Evolutionary conservation across 2,888 invertebrate genomes (phyloP).

Genomic region (Dione juno): DNA sequence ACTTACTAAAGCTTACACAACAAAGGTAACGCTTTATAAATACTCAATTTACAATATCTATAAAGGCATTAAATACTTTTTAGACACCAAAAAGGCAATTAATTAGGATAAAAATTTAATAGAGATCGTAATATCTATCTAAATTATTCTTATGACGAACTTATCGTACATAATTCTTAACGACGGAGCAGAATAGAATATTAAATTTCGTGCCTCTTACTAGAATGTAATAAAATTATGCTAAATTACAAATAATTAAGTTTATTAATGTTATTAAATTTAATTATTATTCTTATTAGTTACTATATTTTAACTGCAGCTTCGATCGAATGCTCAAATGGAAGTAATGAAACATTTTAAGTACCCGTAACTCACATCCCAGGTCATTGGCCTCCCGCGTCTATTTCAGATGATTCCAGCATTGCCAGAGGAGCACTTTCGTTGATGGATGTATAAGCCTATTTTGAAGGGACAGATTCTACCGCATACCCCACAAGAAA

Average conservation of each 20-base stretch:
- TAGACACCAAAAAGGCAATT: constrained; percentile 1
- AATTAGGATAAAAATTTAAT: constrained; percentile 21
- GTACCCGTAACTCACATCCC: no score
- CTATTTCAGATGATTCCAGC: no score
- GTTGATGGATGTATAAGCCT: no score
- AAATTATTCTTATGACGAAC: constrained; percentile 23
- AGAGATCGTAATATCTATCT: constrained; percentile 20
- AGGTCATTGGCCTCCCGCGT: no score
- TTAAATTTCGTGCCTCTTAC: constrained; percentile 24
- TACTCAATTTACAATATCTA: background rate
- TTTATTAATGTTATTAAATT: constrained; percentile 3
- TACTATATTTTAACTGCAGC: no score
- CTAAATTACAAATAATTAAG: constrained; percentile 18
- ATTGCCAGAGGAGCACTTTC: no score
- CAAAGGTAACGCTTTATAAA: background rate
- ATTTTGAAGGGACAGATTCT: no score
- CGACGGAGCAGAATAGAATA: constrained; percentile 26
- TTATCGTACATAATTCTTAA: constrained; percentile 28
- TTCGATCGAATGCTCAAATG: no score
- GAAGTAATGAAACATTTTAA: no score
- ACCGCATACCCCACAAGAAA: no score
- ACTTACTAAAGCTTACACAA: no score
- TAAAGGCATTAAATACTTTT: background rate
- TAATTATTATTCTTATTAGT: background rate
- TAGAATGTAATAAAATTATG: constrained; percentile 23